phyloP scores from a whole-genome alignment of 2,797 vertebrate genomes.

The Nyctalus aviator region DNA sequence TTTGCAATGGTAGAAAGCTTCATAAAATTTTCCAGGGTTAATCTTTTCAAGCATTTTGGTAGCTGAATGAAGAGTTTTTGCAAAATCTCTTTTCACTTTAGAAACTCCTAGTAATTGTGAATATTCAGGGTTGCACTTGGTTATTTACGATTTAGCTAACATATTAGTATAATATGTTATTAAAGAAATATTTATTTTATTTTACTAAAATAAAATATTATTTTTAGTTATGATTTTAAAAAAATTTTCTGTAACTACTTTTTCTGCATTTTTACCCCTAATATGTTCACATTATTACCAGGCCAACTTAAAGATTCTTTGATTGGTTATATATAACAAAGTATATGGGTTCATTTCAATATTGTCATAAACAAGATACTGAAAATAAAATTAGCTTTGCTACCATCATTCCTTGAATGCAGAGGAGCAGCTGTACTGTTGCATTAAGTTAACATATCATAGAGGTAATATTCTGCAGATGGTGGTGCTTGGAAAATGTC shows the following conservation, averaged over 20 bases:
- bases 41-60: slow-evolving; percentile 23
- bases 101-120: slow-evolving; percentile 35
- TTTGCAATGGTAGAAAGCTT: neutral
- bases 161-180: neutral
- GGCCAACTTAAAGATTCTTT: neutral
- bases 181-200: too few relatives aligned
- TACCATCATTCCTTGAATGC: neutral
- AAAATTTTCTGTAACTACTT: slow-evolving; percentile 13
- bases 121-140: slow-evolving; percentile 36
- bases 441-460: neutral
- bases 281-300: slow-evolving; percentile 37
- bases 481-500: slow-evolving; percentile 23
- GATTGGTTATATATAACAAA: neutral
- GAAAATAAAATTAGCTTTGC: slow-evolving; percentile 24
- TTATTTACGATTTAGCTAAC: slow-evolving; percentile 38
- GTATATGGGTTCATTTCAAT: slow-evolving; percentile 6
- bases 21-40: slow-evolving; percentile 3
- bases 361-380: slow-evolving; percentile 49
- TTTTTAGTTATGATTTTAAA: slow-evolving; percentile 30
- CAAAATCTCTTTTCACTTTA: slow-evolving; percentile 44
- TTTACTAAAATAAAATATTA: neutral
- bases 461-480: neutral
- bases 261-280: neutral
- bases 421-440: neutral
- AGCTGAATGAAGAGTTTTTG: slow-evolving; percentile 33